Evolutionary conservation across 1,140 invertebrate species (phyloP), one percentile per base, ranked within the genome.

Genomic region (Zaprionus davidi): DNA sequence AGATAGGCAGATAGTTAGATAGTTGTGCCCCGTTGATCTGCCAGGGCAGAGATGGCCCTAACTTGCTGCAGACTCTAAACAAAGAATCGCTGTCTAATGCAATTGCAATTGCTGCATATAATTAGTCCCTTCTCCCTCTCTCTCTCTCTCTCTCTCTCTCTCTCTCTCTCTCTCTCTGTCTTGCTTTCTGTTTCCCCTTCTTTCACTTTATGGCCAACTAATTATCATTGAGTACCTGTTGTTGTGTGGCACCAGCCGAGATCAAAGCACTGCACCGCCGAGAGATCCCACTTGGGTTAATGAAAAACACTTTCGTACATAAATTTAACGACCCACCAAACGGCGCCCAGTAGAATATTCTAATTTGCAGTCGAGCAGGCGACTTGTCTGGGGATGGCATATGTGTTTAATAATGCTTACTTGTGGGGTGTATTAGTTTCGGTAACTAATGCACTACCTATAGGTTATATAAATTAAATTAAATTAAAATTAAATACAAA

Each of bases 271-370:
- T 46, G 31, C 63, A 38, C 20, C 34, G 36, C 38, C 58, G 64
- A 24, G 46, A 24, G 46, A 51, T 51, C 6, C 46, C 65, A 59
- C 65, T 70, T 68, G 66, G 22, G 59, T 66, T 69, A 69, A 78
- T 78, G 73, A 70, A 62, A 78, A 78, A 78, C 71, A 78, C 65
- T 60, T 77, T 64, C 62, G 58, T 64, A 69, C 77, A 87, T 87
- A 87, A 87, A 88, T 86, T 82, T 63, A 77, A 78, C 58, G 77
- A 53, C 58, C 63, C 68, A 62, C 79, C 65, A 73, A 84, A 79
- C 62, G 59, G 41, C 49, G 75, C 71, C 71, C 65, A 74, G 62
- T 46, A 67, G 72, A 72, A 81, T 81, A 86, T 87, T 88, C 74
- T 81, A 87, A 81, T 88, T 87, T 84, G 85, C 69, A 83, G 81